Conservation (phyloP, 2,797 vertebrate species). For the Ctenopoma kingsleyae region DNA sequence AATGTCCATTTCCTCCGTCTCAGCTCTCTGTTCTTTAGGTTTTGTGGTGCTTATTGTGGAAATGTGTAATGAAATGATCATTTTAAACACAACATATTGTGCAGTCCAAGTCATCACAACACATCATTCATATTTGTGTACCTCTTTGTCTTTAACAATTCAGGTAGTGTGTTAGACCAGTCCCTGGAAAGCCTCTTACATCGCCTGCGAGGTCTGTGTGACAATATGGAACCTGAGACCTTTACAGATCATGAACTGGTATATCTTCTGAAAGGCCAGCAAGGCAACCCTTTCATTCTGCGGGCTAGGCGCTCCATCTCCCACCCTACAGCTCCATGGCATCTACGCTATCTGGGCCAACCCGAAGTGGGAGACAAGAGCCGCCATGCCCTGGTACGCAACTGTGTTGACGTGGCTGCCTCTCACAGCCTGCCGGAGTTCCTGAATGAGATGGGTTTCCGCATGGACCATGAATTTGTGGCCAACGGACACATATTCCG, state of each 20-base stretch:
- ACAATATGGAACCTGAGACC: conserved; percentile 96
- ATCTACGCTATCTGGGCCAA: conserved; percentile 95
- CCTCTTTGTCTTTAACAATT: conserved; percentile 12
- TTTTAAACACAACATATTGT: background rate
- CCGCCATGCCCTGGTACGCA: conserved; percentile 92
- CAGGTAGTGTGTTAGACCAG: conserved; percentile 95
- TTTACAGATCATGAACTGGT: conserved; percentile 97
- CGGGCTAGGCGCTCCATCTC: conserved; percentile 92
- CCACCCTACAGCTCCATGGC: conserved; percentile 91
- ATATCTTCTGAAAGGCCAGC: conserved; percentile 96
- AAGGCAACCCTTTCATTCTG: conserved; percentile 96
- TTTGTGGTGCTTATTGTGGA: background rate
- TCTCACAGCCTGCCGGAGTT: conserved; percentile 96
- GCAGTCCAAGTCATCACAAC: background rate
- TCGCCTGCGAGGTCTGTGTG: conserved; percentile 94
- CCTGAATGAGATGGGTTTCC: conserved; percentile 97
- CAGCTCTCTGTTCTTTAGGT: background rate
- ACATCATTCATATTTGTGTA: background rate
- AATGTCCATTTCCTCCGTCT: background rate
- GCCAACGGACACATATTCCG: conserved; percentile 95
- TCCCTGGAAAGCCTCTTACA: conserved; percentile 95
- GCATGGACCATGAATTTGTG: conserved; percentile 98
- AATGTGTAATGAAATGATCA: background rate
- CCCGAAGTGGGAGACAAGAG: conserved; percentile 97
- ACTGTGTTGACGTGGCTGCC: conserved; percentile 95